These are phyloP conservation scores for Xanthorhoe spadicearia DNA, from an alignment of 2,888 invertebrate genomes.

Conservation along the genomic window DNA sequence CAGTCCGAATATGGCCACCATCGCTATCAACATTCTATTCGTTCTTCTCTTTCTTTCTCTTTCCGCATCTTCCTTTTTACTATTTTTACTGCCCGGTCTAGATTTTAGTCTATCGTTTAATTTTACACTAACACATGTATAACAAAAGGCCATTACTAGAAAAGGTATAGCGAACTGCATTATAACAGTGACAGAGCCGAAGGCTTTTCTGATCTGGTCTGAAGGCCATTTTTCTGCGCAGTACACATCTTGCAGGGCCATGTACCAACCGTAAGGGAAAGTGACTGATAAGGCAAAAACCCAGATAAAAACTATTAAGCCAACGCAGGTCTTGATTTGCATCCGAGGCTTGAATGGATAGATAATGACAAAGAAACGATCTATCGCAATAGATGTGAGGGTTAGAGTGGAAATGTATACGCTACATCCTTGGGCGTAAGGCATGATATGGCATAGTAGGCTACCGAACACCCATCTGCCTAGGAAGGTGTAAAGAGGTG, in stretches of 20 bases:
- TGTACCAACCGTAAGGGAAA: constrained; percentile 93
- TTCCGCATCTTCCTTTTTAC: constrained; percentile 91
- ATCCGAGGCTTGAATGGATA: constrained; percentile 94
- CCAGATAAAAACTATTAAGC: constrained; percentile 93
- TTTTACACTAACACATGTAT: constrained; percentile 91
- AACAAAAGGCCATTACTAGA: constrained; percentile 93
- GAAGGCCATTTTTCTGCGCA: constrained; percentile 93
- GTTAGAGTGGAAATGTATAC: constrained; percentile 96
- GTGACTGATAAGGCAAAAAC: constrained; percentile 91
- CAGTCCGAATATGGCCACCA: constrained; percentile 94
- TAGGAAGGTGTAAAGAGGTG: constrained; percentile 93
- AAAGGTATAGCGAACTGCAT: constrained; percentile 95
- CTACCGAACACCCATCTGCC: constrained; percentile 94
- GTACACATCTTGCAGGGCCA: constrained; percentile 83
- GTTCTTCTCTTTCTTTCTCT: constrained; percentile 91
- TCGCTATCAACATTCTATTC: constrained; percentile 95
- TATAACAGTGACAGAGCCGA: constrained; percentile 91
- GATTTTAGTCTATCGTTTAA: constrained; percentile 89
- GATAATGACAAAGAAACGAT: constrained; percentile 95
- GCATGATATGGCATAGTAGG: constrained; percentile 92
- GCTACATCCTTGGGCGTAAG: constrained; percentile 93
- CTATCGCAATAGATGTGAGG: constrained; percentile 95
- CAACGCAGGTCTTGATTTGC: constrained; percentile 90
- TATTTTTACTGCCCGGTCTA: constrained; percentile 90
- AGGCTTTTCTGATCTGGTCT: constrained; percentile 88